Conservation (phyloP, 2,797 vertebrate species). For the Paratrypauchen microcephalus region DNA sequence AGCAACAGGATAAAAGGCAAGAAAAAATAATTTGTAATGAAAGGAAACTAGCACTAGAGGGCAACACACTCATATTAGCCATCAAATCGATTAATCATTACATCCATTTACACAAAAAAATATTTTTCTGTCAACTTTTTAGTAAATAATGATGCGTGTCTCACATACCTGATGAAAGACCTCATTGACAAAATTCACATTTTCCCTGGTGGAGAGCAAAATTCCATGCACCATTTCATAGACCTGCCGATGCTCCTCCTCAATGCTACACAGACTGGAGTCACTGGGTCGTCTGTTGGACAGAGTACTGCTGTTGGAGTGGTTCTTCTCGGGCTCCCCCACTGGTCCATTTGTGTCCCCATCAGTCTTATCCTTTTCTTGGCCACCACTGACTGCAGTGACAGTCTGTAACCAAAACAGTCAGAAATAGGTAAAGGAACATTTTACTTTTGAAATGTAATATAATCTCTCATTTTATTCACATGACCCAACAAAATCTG, state of each 20-base stretch:
- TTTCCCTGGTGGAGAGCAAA: constrained; percentile 91
- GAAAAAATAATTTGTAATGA: not conserved
- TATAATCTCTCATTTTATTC: not conserved
- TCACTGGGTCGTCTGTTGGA: constrained; percentile 88
- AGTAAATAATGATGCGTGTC: not conserved
- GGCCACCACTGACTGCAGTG: constrained; percentile 80
- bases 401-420: constrained; percentile 73
- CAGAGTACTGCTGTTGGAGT: constrained; percentile 90
- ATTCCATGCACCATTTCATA: constrained; percentile 96
- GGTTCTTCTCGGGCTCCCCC: constrained; percentile 85
- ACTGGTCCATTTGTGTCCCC: constrained; percentile 65
- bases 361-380: constrained; percentile 86
- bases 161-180: constrained; percentile 91
- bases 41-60: constrained; percentile 58
- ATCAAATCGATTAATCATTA: not conserved
- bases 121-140: not conserved
- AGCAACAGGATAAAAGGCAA: constrained; percentile 16
- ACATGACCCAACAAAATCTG: not conserved
- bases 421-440: not conserved
- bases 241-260: constrained; percentile 88
- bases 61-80: constrained; percentile 36
- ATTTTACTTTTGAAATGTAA: not conserved
- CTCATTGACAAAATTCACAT: constrained; percentile 98
- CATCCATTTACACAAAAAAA: not conserved
- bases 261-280: constrained; percentile 93